Conservation (phyloP, 1,140 invertebrate species). For the Eurosta solidaginis region DNA sequence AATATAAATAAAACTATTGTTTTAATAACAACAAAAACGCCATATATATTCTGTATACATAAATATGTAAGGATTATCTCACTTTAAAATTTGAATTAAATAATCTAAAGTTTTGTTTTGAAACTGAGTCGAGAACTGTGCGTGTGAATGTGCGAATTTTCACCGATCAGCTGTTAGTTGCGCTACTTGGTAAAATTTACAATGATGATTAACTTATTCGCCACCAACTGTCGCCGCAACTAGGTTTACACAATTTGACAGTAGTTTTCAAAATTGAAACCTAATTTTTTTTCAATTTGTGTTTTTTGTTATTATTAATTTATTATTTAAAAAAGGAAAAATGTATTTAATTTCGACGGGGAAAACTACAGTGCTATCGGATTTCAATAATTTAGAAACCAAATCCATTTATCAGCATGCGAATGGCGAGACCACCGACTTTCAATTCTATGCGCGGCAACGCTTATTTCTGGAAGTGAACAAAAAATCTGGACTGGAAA, state of each 20-base stretch:
- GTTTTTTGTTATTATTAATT: neutral
- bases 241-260: neutral
- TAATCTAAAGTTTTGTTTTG: too few species aligned
- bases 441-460: conserved; percentile 51
- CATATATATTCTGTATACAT: too few species aligned
- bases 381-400: conserved; percentile 52
- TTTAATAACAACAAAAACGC: too few species aligned
- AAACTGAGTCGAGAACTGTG: too few species aligned
- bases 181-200: too few species aligned
- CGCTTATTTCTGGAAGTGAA: conserved; percentile 53
- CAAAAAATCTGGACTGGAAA: conserved; percentile 49
- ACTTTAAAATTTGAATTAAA: too few species aligned
- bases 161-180: too few species aligned
- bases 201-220: neutral
- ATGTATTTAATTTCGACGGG: conserved; percentile 55
- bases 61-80: too few species aligned
- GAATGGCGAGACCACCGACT: conserved; percentile 48
- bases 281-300: neutral
- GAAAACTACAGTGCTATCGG: conserved; percentile 50
- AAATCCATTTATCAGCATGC: conserved; percentile 48
- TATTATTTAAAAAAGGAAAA: conserved; percentile 4
- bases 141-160: too few species aligned
- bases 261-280: neutral
- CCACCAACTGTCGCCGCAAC: neutral
- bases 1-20: too few species aligned